Base-by-base conservation (phyloP, 2,888 invertebrate genomes). In the Leptopilina myrica region DNA sequence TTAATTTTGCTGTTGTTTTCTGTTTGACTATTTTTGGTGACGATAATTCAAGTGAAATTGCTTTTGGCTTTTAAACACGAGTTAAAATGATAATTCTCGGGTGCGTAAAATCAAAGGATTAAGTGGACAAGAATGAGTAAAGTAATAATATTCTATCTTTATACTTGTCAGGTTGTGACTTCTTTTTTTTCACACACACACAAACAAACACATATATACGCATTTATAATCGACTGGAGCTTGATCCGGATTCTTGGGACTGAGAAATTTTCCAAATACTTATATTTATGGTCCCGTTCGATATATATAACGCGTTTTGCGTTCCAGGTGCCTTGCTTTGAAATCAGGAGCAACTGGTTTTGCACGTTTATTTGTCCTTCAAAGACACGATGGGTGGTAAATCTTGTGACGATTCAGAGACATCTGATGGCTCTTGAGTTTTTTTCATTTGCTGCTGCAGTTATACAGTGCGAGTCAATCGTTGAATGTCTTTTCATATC, bases 251-350 rank as follows among this genome's bases (percentile, higher is more conserved):
- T n/a, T 73, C 73, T 73, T 59, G 53, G 4, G 5, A n/a, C 56
- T 73, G 40, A 59, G 73, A 73, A 59, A 73, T 73, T 73, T 73
- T 73, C 73, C 73, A 73, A 73, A 73, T 73, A 73, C 73, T 56
- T 56, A 73, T 73, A 73, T 73, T 73, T 73, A 73, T 73, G 33
- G n/a, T 56, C 73, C 56, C 26, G 40, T 73, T 73, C 73, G 73
- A 73, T 59, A 73, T 49, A 49, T 33, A 7, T 20, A 73, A 73
- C 73, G 73, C 73, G 73, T 73, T 73, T 73, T 20, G 1, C 20
- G 20, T 20, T 20, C 73, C 73, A 73, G 73, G 73, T 73, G 73
- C 73, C 26, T 20, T n/a, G 33, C 53, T 56, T 14, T 33, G 40
- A 73, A 56, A 73, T 33, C 33, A n/a, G 73, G 33, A 73, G 73